These are phyloP conservation scores for Formica aserva DNA, from an alignment of 2,888 invertebrate genomes.

Conservation along the genomic window DNA sequence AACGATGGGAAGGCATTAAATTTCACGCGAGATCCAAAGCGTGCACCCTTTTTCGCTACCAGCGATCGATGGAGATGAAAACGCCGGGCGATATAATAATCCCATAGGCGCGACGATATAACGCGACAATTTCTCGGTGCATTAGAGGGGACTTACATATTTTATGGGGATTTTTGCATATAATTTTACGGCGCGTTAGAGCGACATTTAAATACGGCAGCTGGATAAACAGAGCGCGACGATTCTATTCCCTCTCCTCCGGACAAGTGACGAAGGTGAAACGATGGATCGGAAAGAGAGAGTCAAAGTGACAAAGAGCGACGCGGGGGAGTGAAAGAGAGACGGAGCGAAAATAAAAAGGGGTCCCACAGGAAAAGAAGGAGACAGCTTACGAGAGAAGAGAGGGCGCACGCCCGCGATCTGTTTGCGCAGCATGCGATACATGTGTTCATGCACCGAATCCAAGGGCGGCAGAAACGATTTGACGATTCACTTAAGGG, in stretches of 20 bases:
- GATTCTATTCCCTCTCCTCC: constrained; percentile 34
- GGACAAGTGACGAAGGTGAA: constrained; percentile 50
- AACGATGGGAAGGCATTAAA: constrained; percentile 29
- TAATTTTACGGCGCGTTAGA: constrained; percentile 85
- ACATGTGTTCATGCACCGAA: constrained; percentile 81
- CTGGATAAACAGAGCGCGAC: constrained; percentile 84
- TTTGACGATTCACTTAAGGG: constrained; percentile 84
- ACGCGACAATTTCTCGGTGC: constrained; percentile 85
- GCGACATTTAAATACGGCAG: constrained; percentile 85
- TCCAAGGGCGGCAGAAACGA: constrained; percentile 76
- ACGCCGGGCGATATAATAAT: constrained; percentile 72
- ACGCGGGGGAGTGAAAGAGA: constrained; percentile 57
- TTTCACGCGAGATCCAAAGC: constrained; percentile 13
- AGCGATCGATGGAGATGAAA: constrained; percentile 38
- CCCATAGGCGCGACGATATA: constrained; percentile 76
- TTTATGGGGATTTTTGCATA: constrained; percentile 85
- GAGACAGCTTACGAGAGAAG: constrained; percentile 68
- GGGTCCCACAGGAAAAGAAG: constrained; percentile 67
- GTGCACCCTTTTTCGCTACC: constrained; percentile 20
- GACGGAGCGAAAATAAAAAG: constrained; percentile 58
- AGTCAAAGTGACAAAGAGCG: constrained; percentile 52
- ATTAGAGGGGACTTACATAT: constrained; percentile 84
- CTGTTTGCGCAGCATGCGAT: constrained; percentile 84
- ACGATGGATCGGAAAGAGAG: constrained; percentile 43
- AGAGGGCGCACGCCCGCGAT: constrained; percentile 74